Evolutionary conservation across 2,797 vertebrate genomes (phyloP), one percentile per base, ranked within the genome.

Genomic region (Rhynchotus rufescens): DNA sequence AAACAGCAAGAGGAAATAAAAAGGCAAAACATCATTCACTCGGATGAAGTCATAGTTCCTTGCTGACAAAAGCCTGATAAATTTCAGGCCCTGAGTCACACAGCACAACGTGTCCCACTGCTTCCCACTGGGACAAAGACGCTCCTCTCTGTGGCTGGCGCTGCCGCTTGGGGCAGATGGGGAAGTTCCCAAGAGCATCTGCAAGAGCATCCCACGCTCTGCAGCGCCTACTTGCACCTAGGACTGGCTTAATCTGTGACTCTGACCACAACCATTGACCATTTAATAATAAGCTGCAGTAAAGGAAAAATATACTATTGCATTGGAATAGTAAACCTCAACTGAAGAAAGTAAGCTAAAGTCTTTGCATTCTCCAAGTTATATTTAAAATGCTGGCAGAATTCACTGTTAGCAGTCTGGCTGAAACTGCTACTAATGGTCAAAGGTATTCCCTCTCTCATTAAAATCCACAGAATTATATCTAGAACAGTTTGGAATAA

Each of bases 121-220:
- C 74, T 4, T 40, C 42, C 56, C 16, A 1, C 11, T 15, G 30
- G 6, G 36, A 90, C 60, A 72, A 49, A 52, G 40, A 42, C 32
- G 26, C 54, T 73, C 69, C 30, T 14, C 69, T 66, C 1, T 2
- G 40, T 38, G 49, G 40, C 77, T 38, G 49, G n/a, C 36, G n/a
- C 2, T n/a, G 49, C 65, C 51, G 68, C 15, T 67, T 3, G 1
- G 13, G 47, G 15, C 87, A 92, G 89, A 69, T 34, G 52, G 65
- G 68, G 74, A 54, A 64, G 34, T 32, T 87, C 88, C 82, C 92
- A 60, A 38, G 68, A 91, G 86, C 92, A 69, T 73, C 90, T 87
- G 86, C 4, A 73, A 26, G 10, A 68, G 59, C 8, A 88, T 79
- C 59, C 34, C 2, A 45, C 32, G 30, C 75, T 91, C 90, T 88